phyloP scores from a whole-genome alignment of 2,888 invertebrate species.

The Xanthia togata region DNA sequence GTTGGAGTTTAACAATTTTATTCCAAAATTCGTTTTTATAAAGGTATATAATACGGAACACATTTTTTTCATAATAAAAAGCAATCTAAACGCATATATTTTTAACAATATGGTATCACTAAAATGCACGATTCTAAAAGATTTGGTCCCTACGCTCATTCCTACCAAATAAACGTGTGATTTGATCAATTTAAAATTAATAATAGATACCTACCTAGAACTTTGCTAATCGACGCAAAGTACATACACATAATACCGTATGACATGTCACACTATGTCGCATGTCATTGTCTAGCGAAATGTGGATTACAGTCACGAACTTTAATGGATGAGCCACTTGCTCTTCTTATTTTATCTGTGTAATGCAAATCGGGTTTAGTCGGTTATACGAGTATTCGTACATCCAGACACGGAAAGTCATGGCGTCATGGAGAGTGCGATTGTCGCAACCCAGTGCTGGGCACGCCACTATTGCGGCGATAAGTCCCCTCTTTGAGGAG shows the following conservation, averaged over 20 bases:
- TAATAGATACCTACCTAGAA: neutral
- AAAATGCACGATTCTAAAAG: neutral
- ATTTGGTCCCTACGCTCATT: neutral
- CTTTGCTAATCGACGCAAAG: neutral
- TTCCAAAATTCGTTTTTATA: neutral
- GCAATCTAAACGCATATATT: neutral
- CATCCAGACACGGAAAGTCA: too few species aligned
- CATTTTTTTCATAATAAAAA: neutral
- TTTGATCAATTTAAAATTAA: neutral
- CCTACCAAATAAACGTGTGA: neutral
- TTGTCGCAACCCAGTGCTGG: too few species aligned
- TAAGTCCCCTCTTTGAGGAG: too few species aligned
- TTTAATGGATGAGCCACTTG: too few species aligned
- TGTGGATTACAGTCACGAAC: too few species aligned
- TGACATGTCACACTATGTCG: neutral
- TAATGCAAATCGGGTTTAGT: too few species aligned
- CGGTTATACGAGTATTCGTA: too few species aligned
- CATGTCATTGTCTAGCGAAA: neutral
- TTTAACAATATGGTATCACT: neutral
- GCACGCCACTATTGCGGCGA: too few species aligned
- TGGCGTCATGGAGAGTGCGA: too few species aligned
- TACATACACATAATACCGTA: neutral
- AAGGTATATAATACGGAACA: neutral
- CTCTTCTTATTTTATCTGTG: too few species aligned
- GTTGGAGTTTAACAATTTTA: neutral